phyloP scores from a whole-genome alignment of 2,797 vertebrate species.

The Micrastur ruficollis region DNA sequence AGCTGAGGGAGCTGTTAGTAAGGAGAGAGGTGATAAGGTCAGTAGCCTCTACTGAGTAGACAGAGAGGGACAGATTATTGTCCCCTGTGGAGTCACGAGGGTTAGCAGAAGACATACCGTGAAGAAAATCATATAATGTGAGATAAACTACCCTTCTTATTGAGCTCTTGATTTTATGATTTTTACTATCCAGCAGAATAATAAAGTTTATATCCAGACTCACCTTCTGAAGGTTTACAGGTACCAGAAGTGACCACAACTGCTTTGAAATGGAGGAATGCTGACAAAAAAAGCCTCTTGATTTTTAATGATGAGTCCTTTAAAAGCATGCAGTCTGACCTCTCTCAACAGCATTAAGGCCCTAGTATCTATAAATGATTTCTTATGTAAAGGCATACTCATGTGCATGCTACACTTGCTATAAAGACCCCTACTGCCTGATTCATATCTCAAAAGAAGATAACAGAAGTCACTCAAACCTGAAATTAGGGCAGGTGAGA shows the following conservation, averaged over 20 bases:
- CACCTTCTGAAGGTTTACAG: not conserved
- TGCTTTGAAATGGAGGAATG: not conserved
- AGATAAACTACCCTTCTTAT: not conserved
- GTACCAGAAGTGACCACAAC: not conserved
- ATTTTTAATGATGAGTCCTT: not conserved
- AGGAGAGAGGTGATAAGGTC: not conserved
- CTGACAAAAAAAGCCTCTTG: not conserved
- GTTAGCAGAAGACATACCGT: not conserved
- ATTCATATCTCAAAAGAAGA: not conserved
- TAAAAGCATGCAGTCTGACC: not conserved
- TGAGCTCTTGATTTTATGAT: not conserved
- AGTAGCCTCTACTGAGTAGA: not conserved
- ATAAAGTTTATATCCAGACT: not conserved
- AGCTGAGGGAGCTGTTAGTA: not conserved
- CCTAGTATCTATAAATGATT: not conserved
- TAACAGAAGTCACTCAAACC: not conserved
- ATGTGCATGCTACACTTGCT: not conserved
- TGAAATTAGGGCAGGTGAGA: not conserved
- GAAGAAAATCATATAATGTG: not conserved
- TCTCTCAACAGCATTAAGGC: not conserved
- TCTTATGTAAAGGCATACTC: not conserved
- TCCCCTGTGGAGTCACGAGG: not conserved
- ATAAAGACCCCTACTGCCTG: not conserved
- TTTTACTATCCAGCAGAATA: not conserved
- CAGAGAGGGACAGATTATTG: not conserved